Conservation (phyloP, 2,113 vertebrate genomes). For the Leuciscus idus region DNA sequence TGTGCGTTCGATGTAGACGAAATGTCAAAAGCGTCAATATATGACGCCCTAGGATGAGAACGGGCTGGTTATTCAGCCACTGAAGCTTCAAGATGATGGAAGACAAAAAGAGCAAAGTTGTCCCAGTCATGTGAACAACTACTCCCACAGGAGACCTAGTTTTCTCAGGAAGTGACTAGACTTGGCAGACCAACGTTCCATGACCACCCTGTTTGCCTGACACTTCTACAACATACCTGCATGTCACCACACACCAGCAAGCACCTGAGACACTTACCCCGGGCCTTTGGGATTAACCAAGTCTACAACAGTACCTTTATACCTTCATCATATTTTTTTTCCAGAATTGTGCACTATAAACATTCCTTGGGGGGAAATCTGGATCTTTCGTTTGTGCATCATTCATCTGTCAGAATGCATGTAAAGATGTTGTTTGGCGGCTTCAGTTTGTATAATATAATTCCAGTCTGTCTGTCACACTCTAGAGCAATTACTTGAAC, state of each 20-base stretch:
- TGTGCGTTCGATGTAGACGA: too few relatives aligned
- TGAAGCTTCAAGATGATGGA: neutral
- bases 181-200: constrained; percentile 11
- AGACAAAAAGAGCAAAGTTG: neutral
- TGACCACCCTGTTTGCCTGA: constrained; percentile 26
- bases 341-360: neutral
- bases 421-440: neutral
- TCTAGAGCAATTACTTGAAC: constrained; percentile 31
- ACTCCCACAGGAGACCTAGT: neutral
- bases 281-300: neutral
- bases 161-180: constrained; percentile 13
- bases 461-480: constrained; percentile 22
- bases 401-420: constrained; percentile 21
- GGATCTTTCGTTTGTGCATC: neutral
- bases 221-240: neutral
- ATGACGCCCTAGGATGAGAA: too few relatives aligned
- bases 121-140: constrained; percentile 10
- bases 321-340: neutral
- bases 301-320: neutral
- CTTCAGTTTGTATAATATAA: constrained; percentile 14
- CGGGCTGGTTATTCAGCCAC: neutral
- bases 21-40: too few relatives aligned
- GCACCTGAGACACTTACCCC: neutral
- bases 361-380: neutral
- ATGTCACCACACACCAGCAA: constrained; percentile 4